Evolutionary conservation across 92 coral and sea anemone species (phyloP).

Genomic region (Pocillopora meandrina): DNA sequence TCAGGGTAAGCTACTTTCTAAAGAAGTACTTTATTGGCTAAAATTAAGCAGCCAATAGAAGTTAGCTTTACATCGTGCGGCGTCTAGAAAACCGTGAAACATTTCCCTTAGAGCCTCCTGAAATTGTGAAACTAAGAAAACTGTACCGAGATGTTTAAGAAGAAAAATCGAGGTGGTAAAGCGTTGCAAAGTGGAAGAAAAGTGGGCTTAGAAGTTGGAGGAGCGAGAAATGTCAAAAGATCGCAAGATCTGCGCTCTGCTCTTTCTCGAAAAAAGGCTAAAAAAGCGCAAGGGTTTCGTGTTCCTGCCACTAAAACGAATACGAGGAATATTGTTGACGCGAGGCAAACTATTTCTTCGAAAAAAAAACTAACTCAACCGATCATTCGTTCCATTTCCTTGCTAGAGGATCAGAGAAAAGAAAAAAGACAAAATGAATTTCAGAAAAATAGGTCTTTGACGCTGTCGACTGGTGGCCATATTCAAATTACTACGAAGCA

Average conservation of each 20-base stretch:
- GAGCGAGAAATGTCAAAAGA: constrained; percentile 33
- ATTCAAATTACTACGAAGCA: constrained; percentile 66
- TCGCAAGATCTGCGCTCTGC: constrained; percentile 54
- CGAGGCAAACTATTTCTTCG: constrained; percentile 63
- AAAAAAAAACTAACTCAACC: constrained; percentile 44
- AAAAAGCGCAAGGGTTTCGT: constrained; percentile 25
- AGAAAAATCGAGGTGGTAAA: constrained; percentile 27
- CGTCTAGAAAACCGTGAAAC: not conserved
- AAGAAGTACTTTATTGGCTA: constrained; percentile 10
- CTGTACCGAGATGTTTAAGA: constrained; percentile 18
- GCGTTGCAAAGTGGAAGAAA: constrained; percentile 26
- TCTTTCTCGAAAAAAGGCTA: constrained; percentile 12
- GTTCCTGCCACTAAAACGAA: constrained; percentile 17
- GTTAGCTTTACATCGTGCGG: not conserved
- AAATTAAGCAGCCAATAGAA: constrained; percentile 15
- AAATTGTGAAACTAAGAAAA: not conserved
- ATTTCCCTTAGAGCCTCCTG: too few relatives aligned
- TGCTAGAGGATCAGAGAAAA: constrained; percentile 54
- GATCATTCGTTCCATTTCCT: constrained; percentile 43
- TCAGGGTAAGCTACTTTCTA: not conserved
- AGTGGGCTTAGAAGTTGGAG: constrained; percentile 21
- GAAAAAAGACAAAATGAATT: constrained; percentile 47
- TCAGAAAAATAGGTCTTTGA: constrained; percentile 59
- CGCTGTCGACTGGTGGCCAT: constrained; percentile 51
- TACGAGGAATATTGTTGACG: constrained; percentile 47